Percentiles rank a stretch among this genome's conserved stretches.
Evolutionary conservation across 2,888 invertebrate genomes (phyloP).

Genomic region (Cosmia trapezina): DNA sequence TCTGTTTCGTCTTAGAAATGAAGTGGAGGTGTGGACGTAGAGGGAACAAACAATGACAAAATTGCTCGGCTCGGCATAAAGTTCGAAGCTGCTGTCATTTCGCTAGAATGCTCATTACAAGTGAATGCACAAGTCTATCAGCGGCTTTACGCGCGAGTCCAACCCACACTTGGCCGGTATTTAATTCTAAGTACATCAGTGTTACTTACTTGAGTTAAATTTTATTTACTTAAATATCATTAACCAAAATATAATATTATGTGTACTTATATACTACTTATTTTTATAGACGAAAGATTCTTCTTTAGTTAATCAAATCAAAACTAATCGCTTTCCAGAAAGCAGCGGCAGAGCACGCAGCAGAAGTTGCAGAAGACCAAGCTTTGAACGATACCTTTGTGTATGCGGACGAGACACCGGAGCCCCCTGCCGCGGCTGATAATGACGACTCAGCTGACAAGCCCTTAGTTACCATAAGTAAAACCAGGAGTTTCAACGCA

Average conservation of each 20-base stretch:
- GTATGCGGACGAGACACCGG: constrained; percentile 52
- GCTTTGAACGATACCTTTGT: constrained; percentile 55
- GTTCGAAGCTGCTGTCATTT: no score
- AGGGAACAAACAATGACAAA: no score
- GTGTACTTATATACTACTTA: background rate
- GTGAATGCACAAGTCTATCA: no score
- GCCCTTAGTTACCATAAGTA: constrained; percentile 7
- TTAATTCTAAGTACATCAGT: background rate
- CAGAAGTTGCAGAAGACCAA: constrained; percentile 53
- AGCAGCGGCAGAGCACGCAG: constrained; percentile 69
- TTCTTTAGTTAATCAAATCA: background rate
- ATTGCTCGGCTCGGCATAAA: no score
- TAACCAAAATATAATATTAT: background rate
- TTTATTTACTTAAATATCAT: background rate
- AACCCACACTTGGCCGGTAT: background rate
- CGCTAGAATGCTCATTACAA: no score
- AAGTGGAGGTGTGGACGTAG: no score
- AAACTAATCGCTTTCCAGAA: constrained; percentile 71
- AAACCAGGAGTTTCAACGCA: background rate
- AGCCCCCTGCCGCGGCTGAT: background rate
- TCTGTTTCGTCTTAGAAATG: no score
- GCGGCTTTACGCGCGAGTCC: background rate
- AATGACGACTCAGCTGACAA: background rate
- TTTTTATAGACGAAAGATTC: background rate
- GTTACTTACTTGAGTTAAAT: background rate